Evolutionary conservation across 1,140 invertebrate genomes (phyloP).

Genomic region (Holcopasites calliopsidis): DNA sequence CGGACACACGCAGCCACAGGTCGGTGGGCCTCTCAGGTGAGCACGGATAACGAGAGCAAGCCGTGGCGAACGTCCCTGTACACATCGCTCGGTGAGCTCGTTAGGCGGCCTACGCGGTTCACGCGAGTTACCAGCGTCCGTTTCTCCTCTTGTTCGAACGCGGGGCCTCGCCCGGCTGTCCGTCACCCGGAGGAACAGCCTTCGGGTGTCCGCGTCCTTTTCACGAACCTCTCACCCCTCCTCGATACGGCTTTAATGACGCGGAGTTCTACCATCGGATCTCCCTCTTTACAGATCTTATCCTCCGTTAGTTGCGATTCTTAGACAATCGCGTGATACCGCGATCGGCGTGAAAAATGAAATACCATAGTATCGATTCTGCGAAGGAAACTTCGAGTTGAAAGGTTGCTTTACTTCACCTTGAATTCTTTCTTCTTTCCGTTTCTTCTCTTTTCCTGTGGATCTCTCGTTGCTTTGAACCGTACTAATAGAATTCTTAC

Average conservation of each 20-base stretch:
- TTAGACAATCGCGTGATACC: background rate
- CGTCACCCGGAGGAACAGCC: conserved; percentile 43
- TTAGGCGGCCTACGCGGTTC: conserved; percentile 70
- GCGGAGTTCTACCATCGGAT: conserved; percentile 26
- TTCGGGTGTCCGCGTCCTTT: conserved; percentile 7
- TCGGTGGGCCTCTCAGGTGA: background rate
- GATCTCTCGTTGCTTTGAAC: too few relatives aligned
- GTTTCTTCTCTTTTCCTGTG: too few relatives aligned
- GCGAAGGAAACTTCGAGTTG: background rate
- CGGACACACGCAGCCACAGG: conserved; percentile 16
- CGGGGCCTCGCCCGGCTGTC: conserved; percentile 47
- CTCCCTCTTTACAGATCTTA: conserved; percentile 34
- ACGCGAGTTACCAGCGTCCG: conserved; percentile 59
- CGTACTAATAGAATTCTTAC: too few relatives aligned
- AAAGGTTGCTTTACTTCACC: too few relatives aligned
- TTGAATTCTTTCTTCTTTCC: too few relatives aligned
- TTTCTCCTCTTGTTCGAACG: conserved; percentile 44
- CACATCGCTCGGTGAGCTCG: conserved; percentile 67
- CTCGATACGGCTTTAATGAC: conserved; percentile 56
- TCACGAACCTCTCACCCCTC: conserved; percentile 23
- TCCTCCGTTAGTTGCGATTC: background rate
- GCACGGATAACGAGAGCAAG: conserved; percentile 68
- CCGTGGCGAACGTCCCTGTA: conserved; percentile 53
- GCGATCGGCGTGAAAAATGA: too few relatives aligned
- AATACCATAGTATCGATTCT: too few relatives aligned